Conservation (phyloP, 1,140 invertebrate species). For the Brachionus angularis region DNA sequence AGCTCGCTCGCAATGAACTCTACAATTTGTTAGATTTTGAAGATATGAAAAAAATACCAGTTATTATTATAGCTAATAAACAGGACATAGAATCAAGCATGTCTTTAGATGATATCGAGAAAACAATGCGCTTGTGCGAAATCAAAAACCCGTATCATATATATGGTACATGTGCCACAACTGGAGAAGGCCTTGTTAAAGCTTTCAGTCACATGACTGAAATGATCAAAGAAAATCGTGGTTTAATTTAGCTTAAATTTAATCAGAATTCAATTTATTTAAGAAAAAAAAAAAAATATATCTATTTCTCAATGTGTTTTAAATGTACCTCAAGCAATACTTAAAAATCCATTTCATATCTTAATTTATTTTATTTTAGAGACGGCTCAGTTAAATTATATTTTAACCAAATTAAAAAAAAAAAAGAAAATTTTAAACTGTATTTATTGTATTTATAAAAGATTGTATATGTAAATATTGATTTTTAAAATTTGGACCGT, state of each 20-base stretch:
- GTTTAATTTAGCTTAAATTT: not conserved
- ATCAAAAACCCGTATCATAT: slow-evolving; percentile 80
- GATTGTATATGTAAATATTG: no score
- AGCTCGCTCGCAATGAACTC: slow-evolving; percentile 12
- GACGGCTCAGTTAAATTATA: no score
- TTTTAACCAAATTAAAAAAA: no score
- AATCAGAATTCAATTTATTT: not conserved
- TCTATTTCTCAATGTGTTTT: no score
- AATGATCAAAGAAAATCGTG: slow-evolving; percentile 41
- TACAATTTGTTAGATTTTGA: slow-evolving; percentile 24
- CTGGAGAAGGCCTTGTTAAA: slow-evolving; percentile 95
- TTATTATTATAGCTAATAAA: slow-evolving; percentile 56
- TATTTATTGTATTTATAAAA: no score
- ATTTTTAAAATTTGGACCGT: no score
- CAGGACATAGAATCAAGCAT: slow-evolving; percentile 47
- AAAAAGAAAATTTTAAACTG: no score
- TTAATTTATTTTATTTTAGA: no score
- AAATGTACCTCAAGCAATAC: no score
- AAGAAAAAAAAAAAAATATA: no score
- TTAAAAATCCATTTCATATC: no score
- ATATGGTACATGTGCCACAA: slow-evolving; percentile 90
- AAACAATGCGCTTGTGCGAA: slow-evolving; percentile 15
- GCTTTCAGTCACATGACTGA: slow-evolving; percentile 89
- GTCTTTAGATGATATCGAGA: slow-evolving; percentile 3
- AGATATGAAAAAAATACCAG: slow-evolving; percentile 49